These are phyloP conservation scores for Nineta flava DNA, from an alignment of 2,888 invertebrate species.

Conservation along the genomic window DNA sequence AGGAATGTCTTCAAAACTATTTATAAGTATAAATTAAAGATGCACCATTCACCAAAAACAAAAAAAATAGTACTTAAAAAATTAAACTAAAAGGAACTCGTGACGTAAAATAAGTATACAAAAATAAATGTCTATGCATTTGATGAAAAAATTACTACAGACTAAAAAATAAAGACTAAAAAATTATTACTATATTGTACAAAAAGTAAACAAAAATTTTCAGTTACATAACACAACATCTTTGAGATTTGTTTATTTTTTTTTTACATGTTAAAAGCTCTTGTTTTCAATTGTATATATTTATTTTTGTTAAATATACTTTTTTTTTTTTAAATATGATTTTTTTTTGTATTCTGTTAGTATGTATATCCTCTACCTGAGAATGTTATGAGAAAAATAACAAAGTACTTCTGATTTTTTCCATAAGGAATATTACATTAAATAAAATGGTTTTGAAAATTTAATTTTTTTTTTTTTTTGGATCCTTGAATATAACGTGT, in stretches of 20 bases:
- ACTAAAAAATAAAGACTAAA: background rate
- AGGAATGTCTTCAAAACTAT: slow-evolving; percentile 23
- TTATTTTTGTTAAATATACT: background rate
- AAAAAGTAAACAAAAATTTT: background rate
- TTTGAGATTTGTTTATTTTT: background rate
- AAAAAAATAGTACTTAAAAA: background rate
- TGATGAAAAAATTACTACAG: background rate
- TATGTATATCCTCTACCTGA: background rate
- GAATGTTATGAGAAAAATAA: background rate
- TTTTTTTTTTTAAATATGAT: background rate
- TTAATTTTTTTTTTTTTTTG: no score
- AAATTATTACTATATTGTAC: background rate
- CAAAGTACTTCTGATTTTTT: background rate
- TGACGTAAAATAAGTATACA: background rate
- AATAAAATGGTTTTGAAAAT: no score
- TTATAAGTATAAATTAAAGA: background rate
- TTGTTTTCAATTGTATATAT: background rate
- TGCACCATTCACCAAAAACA: background rate
- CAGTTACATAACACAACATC: background rate
- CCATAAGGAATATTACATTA: background rate
- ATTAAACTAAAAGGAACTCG: slow-evolving; percentile 2
- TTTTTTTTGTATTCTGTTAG: background rate
- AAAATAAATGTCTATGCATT: no score
- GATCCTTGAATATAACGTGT: no score
- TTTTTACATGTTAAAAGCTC: background rate